Evolutionary conservation across 1,140 invertebrate genomes (phyloP), one percentile per base, ranked within the genome.

Genomic region (Mactra quadrangularis): DNA sequence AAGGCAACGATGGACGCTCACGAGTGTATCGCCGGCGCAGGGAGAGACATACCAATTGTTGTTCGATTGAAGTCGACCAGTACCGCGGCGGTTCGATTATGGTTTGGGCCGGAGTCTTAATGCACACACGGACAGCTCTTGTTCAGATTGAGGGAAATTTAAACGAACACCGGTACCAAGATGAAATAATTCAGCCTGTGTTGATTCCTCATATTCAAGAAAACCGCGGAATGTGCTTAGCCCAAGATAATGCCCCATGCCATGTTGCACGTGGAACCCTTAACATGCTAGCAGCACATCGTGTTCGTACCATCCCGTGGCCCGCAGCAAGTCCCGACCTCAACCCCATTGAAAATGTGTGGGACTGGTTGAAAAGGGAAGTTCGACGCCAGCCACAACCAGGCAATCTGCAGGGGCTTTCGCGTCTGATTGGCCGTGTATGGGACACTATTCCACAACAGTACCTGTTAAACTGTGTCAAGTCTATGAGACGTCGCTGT

Each of bases 211-310:
- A 76, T 41, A 47, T 76, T 31, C 55, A 25, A 4, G 57, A 38
- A 0, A 76, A 76, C 47, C 55, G 74, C 7, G 41, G 55, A 6
- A 76, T 76, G 57, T 27, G 60, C 1, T 50, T 60, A n/a, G 74
- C 74, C 4, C 35, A 76, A 41, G 74, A 76, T 62, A 76, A 76
- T 25, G 74, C 57, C 17, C 55, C 74, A 15, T 76, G 74, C 31
- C 74, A 76, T 31, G 22, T n/a, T 27, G 53, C 74, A 27, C 60
- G 74, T 31, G 59, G 52, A 13, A 76, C 74, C 3, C 55, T 27
- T 13, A n/a, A 41, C 3, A 59, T 60, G 52, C 25, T 75, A 7
- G 55, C 35, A 41, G 29, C 50, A 9, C 60, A 55, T n/a, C 6
- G 33, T 27, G 52, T 76, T 17, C 74, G 74, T 6, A 62, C 29